These are phyloP conservation scores for Percopsis transmontana DNA, from an alignment of 2,113 vertebrate species.

Conservation along the genomic window DNA sequence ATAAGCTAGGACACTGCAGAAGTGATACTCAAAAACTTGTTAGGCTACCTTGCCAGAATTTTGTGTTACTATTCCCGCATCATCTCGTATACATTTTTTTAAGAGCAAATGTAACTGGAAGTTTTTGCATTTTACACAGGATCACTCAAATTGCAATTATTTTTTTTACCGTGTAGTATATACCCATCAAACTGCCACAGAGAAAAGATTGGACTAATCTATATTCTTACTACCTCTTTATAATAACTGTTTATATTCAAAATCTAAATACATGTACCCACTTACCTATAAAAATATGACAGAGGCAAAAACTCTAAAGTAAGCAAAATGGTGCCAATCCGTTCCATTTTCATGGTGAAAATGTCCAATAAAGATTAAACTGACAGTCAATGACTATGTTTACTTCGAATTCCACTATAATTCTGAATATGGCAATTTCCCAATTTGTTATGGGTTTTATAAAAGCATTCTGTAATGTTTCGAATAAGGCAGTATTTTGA, in stretches of 20 bases:
- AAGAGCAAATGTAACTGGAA: slow-evolving; percentile 5
- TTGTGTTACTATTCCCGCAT: not conserved
- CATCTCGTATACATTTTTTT: not conserved
- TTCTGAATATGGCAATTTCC: too few relatives aligned
- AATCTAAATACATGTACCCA: slow-evolving; percentile 32
- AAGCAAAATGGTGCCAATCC: slow-evolving; percentile 8
- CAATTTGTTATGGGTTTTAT: too few relatives aligned
- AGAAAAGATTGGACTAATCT: slow-evolving; percentile 27
- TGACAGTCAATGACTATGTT: too few relatives aligned
- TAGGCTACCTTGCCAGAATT: slow-evolving; percentile 10
- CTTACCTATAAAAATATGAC: slow-evolving; percentile 20
- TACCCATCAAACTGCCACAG: slow-evolving; percentile 2
- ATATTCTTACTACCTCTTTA: slow-evolving; percentile 22
- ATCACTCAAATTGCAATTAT: not conserved
- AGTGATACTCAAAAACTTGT: slow-evolving; percentile 14
- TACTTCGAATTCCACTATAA: too few relatives aligned
- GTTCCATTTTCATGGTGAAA: slow-evolving; percentile 8
- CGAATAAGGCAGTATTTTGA: too few relatives aligned
- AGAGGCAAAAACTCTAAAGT: slow-evolving; percentile 9
- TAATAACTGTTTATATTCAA: slow-evolving; percentile 16
- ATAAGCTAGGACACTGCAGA: slow-evolving; percentile 36
- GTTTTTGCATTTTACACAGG: not conserved
- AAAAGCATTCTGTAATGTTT: too few relatives aligned
- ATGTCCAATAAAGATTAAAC: not conserved
- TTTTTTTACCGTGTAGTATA: slow-evolving; percentile 15